A percentile compares a stretch with the other conserved stretches of the same genome.
These are phyloP conservation scores for Cyanistes caeruleus DNA, from an alignment of 2,113 vertebrate genomes.

Conservation along the genomic window DNA sequence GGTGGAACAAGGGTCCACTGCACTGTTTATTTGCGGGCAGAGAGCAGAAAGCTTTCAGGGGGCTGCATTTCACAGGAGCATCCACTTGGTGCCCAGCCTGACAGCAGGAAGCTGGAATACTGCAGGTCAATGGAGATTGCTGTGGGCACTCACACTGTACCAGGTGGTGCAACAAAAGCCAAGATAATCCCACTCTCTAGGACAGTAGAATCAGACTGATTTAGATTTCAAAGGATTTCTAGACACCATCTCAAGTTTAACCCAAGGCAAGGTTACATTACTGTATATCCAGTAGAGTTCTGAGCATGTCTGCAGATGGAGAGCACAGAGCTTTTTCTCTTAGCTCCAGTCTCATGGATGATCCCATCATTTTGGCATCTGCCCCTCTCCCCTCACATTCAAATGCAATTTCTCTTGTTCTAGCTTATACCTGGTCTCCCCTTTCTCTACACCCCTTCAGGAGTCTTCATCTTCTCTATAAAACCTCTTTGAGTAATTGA, in stretches of 20 bases:
- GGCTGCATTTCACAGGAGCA: neutral
- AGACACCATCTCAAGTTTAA: neutral
- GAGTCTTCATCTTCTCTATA: neutral
- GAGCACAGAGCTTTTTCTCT: neutral
- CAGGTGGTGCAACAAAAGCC: neutral
- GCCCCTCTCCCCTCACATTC: accelerated
- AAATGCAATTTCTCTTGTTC: neutral
- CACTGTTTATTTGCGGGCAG: neutral
- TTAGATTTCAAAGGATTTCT: neutral
- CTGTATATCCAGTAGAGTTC: neutral
- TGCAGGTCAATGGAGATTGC: neutral
- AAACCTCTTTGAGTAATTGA: neutral
- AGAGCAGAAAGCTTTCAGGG: accelerated
- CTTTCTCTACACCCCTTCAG: accelerated
- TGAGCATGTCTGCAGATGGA: neutral
- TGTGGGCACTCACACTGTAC: neutral
- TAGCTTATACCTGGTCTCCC: neutral
- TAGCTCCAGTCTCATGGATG: neutral
- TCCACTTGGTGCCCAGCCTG: neutral
- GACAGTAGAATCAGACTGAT: neutral
- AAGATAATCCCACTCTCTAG: neutral
- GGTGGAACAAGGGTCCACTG: neutral
- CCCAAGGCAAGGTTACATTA: neutral
- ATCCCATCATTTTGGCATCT: neutral
- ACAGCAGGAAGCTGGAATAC: neutral